A percentile compares a stretch with the other conserved stretches of the same genome.
Evolutionary conservation across 1,140 invertebrate species (phyloP).

Genomic region (Cepaea nemoralis): DNA sequence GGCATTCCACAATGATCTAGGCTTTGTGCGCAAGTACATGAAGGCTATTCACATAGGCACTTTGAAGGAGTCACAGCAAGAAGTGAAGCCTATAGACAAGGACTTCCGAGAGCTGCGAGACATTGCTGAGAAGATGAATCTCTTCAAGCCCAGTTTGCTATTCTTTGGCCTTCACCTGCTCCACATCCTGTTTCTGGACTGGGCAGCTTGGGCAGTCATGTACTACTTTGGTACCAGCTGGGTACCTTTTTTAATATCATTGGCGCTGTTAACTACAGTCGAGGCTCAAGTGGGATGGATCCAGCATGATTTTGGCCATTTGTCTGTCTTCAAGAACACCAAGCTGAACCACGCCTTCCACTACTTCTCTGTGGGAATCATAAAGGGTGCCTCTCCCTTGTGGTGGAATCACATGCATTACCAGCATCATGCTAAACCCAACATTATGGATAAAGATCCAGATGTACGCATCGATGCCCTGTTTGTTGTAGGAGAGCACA

Average conservation of each 20-base stretch:
- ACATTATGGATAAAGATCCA: slow-evolving; percentile 72
- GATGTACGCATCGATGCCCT: slow-evolving; percentile 70
- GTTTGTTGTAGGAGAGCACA: slow-evolving; percentile 70
- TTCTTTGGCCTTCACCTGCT: slow-evolving; percentile 64
- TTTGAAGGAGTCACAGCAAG: slow-evolving; percentile 44
- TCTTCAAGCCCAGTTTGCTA: slow-evolving; percentile 67
- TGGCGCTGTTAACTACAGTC: slow-evolving; percentile 58
- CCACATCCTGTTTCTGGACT: slow-evolving; percentile 69
- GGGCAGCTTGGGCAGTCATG: slow-evolving; percentile 62
- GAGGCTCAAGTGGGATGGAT: slow-evolving; percentile 71
- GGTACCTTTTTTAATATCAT: slow-evolving; percentile 61
- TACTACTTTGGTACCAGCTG: slow-evolving; percentile 67
- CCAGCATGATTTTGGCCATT: slow-evolving; percentile 72
- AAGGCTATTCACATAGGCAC: slow-evolving; percentile 63
- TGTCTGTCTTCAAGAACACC: slow-evolving; percentile 67
- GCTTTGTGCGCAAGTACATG: slow-evolving; percentile 64
- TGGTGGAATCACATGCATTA: slow-evolving; percentile 73
- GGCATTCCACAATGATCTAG: slow-evolving; percentile 69
- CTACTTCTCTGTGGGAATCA: slow-evolving; percentile 64
- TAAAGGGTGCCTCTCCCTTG: slow-evolving; percentile 69
- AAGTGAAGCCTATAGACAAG: slow-evolving; percentile 49
- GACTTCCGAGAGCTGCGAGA: slow-evolving; percentile 67
- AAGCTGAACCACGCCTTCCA: slow-evolving; percentile 66
- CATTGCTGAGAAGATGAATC: slow-evolving; percentile 64
- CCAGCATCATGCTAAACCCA: slow-evolving; percentile 72